Evolutionary conservation across 2,888 invertebrate genomes (phyloP), one percentile per base, ranked within the genome.

Genomic region (Sabellastarte sp.): DNA sequence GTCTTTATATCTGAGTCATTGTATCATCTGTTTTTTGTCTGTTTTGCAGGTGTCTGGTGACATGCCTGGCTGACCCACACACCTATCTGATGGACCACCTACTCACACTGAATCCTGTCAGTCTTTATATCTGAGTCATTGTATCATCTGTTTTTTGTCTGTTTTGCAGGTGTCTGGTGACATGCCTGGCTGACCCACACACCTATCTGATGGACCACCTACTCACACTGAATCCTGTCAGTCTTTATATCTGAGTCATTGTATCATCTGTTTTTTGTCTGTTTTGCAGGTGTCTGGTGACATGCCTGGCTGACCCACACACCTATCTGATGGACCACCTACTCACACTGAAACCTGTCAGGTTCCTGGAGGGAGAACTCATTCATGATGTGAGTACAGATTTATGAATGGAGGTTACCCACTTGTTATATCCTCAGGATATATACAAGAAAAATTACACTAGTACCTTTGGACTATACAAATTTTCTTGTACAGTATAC

Each of bases 71-170:
- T 4, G 97, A 98, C 85, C 96, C 97, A 20, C 93, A 91, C 80
- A 93, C 95, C 72, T 97, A 95, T 86, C 88, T 98, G 26, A 87
- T 99, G 78, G 99, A 99, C 85, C 97, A 98, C 33, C 86, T 99
- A 65, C 87, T 98, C 41, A 89, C 93, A 0, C 86, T 99, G 58
- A 95, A 95, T 84, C 98, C 99, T 15, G 97, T 99, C 1, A 89
- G n/a, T n/a, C n/a, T n/a, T n/a, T n/a, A n/a, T n/a, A n/a, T n/a
- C n/a, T n/a, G n/a, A n/a, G n/a, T n/a, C n/a, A n/a, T n/a, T n/a
- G n/a, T n/a, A n/a, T n/a, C n/a, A n/a, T n/a, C n/a, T n/a, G n/a
- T n/a, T n/a, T n/a, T n/a, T n/a, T n/a, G n/a, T n/a, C n/a, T 50
- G 3, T 53, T 2, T 74, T 74, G 63, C 64, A 84, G 85, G 78